Base-by-base conservation (phyloP, 2,797 vertebrate genomes). In the Cynodonichthys magdalenae region DNA sequence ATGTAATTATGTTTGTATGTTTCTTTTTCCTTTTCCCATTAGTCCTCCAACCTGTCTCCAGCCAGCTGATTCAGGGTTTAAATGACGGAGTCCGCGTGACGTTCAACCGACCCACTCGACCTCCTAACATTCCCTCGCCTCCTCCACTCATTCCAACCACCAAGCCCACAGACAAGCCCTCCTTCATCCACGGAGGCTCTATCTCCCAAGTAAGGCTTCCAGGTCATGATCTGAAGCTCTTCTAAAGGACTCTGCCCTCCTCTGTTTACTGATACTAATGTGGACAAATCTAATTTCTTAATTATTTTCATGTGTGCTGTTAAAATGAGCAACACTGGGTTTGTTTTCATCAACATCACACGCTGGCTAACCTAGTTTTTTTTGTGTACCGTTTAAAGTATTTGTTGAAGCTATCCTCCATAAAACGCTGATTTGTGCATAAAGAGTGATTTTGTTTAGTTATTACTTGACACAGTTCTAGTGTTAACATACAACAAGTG, bases 71-170 rank as follows among this genome's bases (percentile, higher is more conserved):
- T 83, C 95, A 95, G 68, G 94, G 89, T 57, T 91, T 96, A 75
- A 90, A 94, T 0, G 98, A 99, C 82, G 96, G 95, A 69, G 94
- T 95, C 57, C 95, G 97, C 0, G 92, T 98, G 76, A 91, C 96
- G 0, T 96, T 97, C 59, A 95, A 94, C 56, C 94, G 97, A 75
- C 94, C 96, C 80, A 96, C 95, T 71, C 92, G 96, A 74, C 96
- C 96, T 4, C 72, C 93, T 71, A 95, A 95, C 92, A 95, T 95
- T 93, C 94, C 94, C 54, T 95, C 94, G 83, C 98, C 98, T 4
- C 98, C 98, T 47, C 97, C 97, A 1, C 97, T 99, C 89, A 99
- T 99, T 91, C 97, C 97, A 41, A 99, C 97, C 48, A 96, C 96
- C 84, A 99, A 99, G 90, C 94, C 96, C 64, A 94, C 96, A 6